A percentile compares a stretch with the other conserved stretches of the same genome.
These are phyloP conservation scores for Rhizomys pruinosus DNA, from an alignment of 2,113 vertebrate species.

Conservation along the genomic window DNA sequence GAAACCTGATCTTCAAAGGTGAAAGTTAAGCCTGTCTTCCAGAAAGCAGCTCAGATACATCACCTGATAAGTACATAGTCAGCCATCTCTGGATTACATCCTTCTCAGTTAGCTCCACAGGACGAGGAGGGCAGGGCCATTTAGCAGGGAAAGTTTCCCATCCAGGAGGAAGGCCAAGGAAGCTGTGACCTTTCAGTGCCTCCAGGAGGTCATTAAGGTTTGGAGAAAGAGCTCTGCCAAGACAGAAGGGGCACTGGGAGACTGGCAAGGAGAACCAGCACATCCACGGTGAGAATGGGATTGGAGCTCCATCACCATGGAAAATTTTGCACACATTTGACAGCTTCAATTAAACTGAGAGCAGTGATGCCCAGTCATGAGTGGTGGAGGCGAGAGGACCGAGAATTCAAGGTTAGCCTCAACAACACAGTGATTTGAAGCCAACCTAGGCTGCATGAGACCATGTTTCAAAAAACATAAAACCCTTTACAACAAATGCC, in stretches of 20 bases:
- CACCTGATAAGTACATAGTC: neutral
- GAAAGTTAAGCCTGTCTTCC: constrained; percentile 18
- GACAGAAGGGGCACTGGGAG: neutral
- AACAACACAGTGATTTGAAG: neutral
- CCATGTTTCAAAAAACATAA: neutral
- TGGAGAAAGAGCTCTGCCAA: neutral
- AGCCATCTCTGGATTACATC: neutral
- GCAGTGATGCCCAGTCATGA: neutral
- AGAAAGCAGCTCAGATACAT: neutral
- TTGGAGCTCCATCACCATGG: neutral
- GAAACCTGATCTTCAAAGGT: constrained; percentile 63
- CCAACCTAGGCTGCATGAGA: neutral
- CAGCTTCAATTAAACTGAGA: neutral
- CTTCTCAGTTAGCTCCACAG: neutral
- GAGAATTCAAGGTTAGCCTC: neutral
- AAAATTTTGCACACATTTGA: neutral
- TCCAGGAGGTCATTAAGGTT: neutral
- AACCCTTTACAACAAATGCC: neutral
- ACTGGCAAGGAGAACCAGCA: neutral
- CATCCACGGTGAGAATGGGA: neutral
- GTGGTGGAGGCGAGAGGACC: neutral
- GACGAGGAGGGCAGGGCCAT: neutral
- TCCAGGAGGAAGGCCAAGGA: neutral
- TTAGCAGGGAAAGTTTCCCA: neutral
- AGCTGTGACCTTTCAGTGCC: neutral